A percentile compares a stretch with the other conserved stretches of the same genome.
Conservation (phyloP, 2,888 invertebrate genomes). For the Melanophora roralis region DNA sequence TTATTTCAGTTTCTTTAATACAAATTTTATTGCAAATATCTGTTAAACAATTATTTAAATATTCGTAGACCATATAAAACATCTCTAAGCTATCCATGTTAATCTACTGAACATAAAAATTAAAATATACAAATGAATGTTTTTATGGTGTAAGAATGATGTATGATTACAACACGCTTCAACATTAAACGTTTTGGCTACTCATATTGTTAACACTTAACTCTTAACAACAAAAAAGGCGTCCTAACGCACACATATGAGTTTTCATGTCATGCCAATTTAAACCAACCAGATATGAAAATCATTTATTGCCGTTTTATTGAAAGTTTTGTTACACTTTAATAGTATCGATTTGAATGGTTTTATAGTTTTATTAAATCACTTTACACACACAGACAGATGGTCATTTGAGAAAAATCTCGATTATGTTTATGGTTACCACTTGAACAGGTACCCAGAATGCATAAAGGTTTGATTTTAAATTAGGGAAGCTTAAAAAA, state of each 20-base stretch:
- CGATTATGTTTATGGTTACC: too few relatives aligned
- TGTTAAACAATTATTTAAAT: too few relatives aligned
- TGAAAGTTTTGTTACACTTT: constrained; percentile 60
- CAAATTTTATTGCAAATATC: too few relatives aligned
- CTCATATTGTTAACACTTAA: constrained; percentile 36
- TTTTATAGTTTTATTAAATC: constrained; percentile 28
- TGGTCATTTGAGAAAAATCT: background rate
- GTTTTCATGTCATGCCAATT: constrained; percentile 30
- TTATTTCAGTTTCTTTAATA: too few relatives aligned
- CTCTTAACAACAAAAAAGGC: constrained; percentile 28
- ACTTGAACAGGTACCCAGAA: too few relatives aligned
- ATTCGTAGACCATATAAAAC: constrained; percentile 7
- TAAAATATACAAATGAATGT: constrained; percentile 1
- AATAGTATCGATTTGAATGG: constrained; percentile 43
- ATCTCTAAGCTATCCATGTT: background rate
- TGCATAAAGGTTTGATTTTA: too few relatives aligned
- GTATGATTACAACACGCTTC: constrained; percentile 59
- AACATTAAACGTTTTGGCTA: constrained; percentile 41
- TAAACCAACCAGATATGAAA: constrained; percentile 45
- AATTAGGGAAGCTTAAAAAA: too few relatives aligned
- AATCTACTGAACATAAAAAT: background rate
- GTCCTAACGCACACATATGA: constrained; percentile 4
- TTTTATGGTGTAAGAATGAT: constrained; percentile 64
- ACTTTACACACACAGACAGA: constrained; percentile 24
- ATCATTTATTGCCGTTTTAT: constrained; percentile 59